Evolutionary conservation across 2,888 invertebrate species (phyloP), one percentile per base, ranked within the genome.

Genomic region (Eueremaeus valkanovi): DNA sequence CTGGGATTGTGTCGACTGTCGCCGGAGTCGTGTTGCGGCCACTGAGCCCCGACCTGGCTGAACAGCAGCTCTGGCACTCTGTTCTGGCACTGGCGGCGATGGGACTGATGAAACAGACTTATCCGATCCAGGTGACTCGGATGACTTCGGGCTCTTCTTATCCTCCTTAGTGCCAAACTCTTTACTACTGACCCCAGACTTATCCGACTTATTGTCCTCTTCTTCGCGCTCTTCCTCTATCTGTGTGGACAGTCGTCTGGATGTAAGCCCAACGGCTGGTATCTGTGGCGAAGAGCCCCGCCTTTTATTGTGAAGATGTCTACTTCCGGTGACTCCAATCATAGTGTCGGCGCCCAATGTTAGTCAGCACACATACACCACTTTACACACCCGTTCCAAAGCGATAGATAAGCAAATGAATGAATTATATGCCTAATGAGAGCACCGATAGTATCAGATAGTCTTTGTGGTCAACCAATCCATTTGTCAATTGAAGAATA

Each of bases 271-370:
- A 0, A 27, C 27, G 3, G 9, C 24, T 2, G 77, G 75, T 13
- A 80, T 77, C 31, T 78, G 78, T 5, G 80, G 80, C 18, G 80
- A 79, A 9, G 80, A 80, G n/a, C 79, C 78, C 24, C 80, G 76
- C 3, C 80, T 74, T 11, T 79, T 73, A 49, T 79, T 76, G 51
- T 77, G 78, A 24, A 80, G 45, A 68, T 80, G 80, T n/a, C 80
- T 77, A 73, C 79, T 79, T 42, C 80, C 80, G 24, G 78, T 73
- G 11, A 77, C 80, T 13, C 80, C 80, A 72, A 80, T 80, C 80
- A 80, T 80, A 16, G 29, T 49, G n/a, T n/a, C n/a, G n/a, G n/a
- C n/a, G n/a, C n/a, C n/a, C n/a, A n/a, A n/a, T n/a, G n/a, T n/a
- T n/a, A n/a, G n/a, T n/a, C n/a, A n/a, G n/a, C n/a, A 33, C 21